phyloP scores from a whole-genome alignment of 2,113 vertebrate genomes.

The Benthochromis sp. region DNA sequence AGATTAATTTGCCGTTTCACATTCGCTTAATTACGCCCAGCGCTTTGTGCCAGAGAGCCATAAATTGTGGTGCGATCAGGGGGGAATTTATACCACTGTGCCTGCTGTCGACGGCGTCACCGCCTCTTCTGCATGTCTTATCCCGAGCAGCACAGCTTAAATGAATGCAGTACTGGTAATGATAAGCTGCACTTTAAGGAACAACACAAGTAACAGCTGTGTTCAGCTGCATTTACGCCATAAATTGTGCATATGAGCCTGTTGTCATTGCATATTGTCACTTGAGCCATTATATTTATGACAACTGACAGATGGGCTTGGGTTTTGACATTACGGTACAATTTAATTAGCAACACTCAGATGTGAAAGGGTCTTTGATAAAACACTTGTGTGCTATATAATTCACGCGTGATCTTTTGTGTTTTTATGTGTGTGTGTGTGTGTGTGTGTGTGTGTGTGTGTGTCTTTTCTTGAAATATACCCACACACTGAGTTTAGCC shows the following conservation, averaged over 20 bases:
- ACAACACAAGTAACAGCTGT: background rate
- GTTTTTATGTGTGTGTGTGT: too few species aligned
- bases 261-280: background rate
- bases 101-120: background rate
- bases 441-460: background rate
- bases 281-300: background rate
- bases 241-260: background rate
- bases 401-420: background rate
- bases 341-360: background rate
- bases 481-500: background rate
- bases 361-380: background rate
- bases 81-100: slow-evolving; percentile 8
- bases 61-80: slow-evolving; percentile 34
- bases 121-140: background rate
- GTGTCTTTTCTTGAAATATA: background rate
- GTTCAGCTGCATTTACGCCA: background rate
- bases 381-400: background rate
- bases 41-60: slow-evolving; percentile 33
- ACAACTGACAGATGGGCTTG: background rate
- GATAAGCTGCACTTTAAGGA: slow-evolving; percentile 10
- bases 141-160: background rate
- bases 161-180: background rate
- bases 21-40: slow-evolving; percentile 42
- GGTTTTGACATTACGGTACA: background rate
- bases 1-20: slow-evolving; percentile 52